phyloP scores from a whole-genome alignment of 2,888 invertebrate genomes.

The Sisyra nigra region DNA sequence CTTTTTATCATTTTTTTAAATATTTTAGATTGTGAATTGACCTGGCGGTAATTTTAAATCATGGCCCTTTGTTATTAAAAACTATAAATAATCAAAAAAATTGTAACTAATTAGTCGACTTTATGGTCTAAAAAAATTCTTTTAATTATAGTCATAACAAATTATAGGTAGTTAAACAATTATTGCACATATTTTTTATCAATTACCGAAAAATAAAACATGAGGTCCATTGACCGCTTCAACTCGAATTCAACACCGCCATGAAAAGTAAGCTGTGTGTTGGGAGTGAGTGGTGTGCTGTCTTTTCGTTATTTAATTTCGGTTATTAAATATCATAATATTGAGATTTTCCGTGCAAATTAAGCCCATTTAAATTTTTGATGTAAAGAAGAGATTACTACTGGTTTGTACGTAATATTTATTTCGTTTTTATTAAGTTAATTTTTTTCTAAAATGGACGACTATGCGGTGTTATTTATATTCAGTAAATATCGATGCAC shows the following conservation, averaged over 20 bases:
- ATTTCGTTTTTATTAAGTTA: background rate
- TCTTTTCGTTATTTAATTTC: slow-evolving; percentile 13
- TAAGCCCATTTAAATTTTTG: slow-evolving; percentile 1
- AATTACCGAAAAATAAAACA: too few relatives aligned
- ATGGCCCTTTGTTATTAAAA: too few relatives aligned
- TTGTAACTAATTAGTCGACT: too few relatives aligned
- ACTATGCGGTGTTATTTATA: background rate
- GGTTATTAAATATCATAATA: slow-evolving; percentile 2
- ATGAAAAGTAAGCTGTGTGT: slow-evolving; percentile 25
- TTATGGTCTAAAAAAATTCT: too few relatives aligned
- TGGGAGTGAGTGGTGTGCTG: slow-evolving; percentile 25
- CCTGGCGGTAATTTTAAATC: too few relatives aligned
- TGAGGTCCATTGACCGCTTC: slow-evolving; percentile 5
- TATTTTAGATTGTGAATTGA: too few relatives aligned
- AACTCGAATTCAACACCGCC: slow-evolving; percentile 16
- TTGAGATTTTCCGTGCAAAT: background rate
- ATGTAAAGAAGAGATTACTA: background rate
- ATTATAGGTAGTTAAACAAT: too few relatives aligned
- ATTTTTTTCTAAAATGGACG: background rate
- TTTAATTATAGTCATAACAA: too few relatives aligned
- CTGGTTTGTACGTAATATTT: background rate
- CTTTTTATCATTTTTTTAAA: too few relatives aligned
- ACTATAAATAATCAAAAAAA: too few relatives aligned
- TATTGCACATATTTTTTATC: too few relatives aligned
- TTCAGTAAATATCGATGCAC: background rate